Evolutionary conservation across 30 jellyfish, hydroid and myxozoan genomes (phyloP).

Genomic region (Turritopsis rubra): DNA sequence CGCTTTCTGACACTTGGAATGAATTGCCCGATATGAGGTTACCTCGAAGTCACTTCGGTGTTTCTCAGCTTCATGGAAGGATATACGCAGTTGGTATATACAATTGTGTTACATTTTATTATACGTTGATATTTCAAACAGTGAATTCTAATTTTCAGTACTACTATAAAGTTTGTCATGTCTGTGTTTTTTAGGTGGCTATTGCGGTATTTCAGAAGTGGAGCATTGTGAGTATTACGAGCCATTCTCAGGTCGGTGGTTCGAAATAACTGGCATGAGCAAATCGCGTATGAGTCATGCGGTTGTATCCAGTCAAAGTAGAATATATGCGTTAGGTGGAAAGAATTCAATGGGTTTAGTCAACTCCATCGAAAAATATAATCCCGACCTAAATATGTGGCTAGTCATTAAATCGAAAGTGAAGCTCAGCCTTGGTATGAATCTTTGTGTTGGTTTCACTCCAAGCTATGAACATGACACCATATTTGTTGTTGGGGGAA

Average conservation of each 20-base stretch:
- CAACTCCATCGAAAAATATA: slow-evolving; percentile 67
- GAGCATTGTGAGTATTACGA: slow-evolving; percentile 77
- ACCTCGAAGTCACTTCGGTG: slow-evolving; percentile 77
- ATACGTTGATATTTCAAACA: no score
- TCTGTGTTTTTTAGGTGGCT: slow-evolving; percentile 39
- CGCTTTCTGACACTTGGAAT: slow-evolving; percentile 64
- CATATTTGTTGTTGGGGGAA: slow-evolving; percentile 59
- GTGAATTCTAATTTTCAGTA: neutral
- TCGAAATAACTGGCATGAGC: slow-evolving; percentile 64
- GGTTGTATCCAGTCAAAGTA: slow-evolving; percentile 44
- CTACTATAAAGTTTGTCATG: neutral
- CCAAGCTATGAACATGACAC: slow-evolving; percentile 38
- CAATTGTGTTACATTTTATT: neutral
- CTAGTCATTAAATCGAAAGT: slow-evolving; percentile 49
- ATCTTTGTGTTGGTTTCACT: slow-evolving; percentile 34
- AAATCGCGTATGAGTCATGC: slow-evolving; percentile 85
- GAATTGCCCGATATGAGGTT: slow-evolving; percentile 60
- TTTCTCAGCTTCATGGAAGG: slow-evolving; percentile 48
- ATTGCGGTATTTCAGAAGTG: slow-evolving; percentile 67
- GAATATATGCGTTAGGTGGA: slow-evolving; percentile 91
- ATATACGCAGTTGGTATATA: slow-evolving; percentile 49
- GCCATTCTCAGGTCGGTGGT: slow-evolving; percentile 58
- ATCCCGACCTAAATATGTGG: slow-evolving; percentile 88
- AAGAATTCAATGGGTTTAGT: slow-evolving; percentile 52
- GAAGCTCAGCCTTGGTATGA: slow-evolving; percentile 46